phyloP scores from a whole-genome alignment of 2,888 invertebrate species.

The Ormyrus labotus region DNA sequence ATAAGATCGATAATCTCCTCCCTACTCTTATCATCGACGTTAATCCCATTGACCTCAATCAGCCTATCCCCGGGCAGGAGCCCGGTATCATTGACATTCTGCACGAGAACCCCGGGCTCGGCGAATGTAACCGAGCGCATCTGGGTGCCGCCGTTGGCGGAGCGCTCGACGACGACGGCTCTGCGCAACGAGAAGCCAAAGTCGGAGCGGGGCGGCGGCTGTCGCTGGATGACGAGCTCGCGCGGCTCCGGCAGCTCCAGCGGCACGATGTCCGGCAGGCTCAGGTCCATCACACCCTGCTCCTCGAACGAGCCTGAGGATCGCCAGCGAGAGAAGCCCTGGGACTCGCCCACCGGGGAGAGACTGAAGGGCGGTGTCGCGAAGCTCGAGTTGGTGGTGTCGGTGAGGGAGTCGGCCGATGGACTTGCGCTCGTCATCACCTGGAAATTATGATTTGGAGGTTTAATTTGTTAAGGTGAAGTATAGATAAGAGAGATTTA shows the following conservation, averaged over 20 bases:
- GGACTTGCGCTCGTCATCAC: constrained; percentile 89
- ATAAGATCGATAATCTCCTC: constrained; percentile 97
- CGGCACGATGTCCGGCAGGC: constrained; percentile 83
- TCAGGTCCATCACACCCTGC: constrained; percentile 80
- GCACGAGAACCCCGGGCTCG: constrained; percentile 88
- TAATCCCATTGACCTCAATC: constrained; percentile 91
- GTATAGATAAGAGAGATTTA: too few relatives aligned
- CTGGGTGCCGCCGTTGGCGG: constrained; percentile 77
- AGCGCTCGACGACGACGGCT: constrained; percentile 88
- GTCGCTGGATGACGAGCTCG: constrained; percentile 85
- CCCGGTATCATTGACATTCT: constrained; percentile 84
- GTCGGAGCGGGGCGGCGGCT: constrained; percentile 90
- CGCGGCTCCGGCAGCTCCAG: constrained; percentile 85
- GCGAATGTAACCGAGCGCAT: constrained; percentile 90
- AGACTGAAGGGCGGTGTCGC: constrained; percentile 91
- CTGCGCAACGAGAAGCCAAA: constrained; percentile 95
- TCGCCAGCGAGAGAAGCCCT: constrained; percentile 88
- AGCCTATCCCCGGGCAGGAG: constrained; percentile 96
- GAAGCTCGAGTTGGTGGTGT: constrained; percentile 91
- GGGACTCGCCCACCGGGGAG: constrained; percentile 90
- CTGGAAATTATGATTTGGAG: constrained; percentile 62
- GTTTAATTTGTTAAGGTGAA: too few relatives aligned
- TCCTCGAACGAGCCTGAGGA: constrained; percentile 87
- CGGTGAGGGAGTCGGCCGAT: constrained; percentile 89
- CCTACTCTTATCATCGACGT: constrained; percentile 89